Percentiles rank a stretch among this genome's conserved stretches.
phyloP scores from a whole-genome alignment of 2,888 invertebrate genomes.

The Chalcosyrphus nemorum region DNA sequence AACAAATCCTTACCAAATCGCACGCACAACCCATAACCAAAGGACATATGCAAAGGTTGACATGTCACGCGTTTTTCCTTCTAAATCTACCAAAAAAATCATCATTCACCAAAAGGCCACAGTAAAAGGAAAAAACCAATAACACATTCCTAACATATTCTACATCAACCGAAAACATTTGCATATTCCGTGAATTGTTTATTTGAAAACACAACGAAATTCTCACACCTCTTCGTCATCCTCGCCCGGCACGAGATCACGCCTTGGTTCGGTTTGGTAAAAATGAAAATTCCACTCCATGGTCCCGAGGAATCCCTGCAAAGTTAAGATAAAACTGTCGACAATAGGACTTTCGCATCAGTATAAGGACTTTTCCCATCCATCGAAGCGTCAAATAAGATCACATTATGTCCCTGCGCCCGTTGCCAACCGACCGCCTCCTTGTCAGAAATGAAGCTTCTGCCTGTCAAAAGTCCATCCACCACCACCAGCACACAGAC shows the following conservation, averaged over 20 bases:
- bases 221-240: constrained; percentile 36
- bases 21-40: constrained; percentile 31
- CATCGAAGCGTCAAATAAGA: constrained; percentile 73
- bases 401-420: constrained; percentile 53
- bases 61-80: constrained; percentile 58
- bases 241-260: constrained; percentile 8
- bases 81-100: constrained; percentile 15
- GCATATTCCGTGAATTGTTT: constrained; percentile 53
- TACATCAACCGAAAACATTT: constrained; percentile 60
- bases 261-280: constrained; percentile 17
- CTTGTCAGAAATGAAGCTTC: constrained; percentile 60
- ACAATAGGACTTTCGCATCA: constrained; percentile 60
- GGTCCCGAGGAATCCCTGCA: constrained; percentile 68
- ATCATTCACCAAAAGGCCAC: background rate
- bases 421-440: constrained; percentile 16
- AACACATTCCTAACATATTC: constrained; percentile 34
- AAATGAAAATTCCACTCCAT: constrained; percentile 39
- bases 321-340: constrained; percentile 69
- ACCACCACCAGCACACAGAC: constrained; percentile 15
- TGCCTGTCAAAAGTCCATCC: constrained; percentile 61
- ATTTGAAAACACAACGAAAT: constrained; percentile 23
- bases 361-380: constrained; percentile 68
- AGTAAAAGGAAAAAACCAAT: background rate
- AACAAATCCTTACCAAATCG: constrained; percentile 43
- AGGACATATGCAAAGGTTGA: constrained; percentile 38